These are phyloP conservation scores for Microctonus brassicae DNA, from an alignment of 2,888 invertebrate species.

Conservation along the genomic window DNA sequence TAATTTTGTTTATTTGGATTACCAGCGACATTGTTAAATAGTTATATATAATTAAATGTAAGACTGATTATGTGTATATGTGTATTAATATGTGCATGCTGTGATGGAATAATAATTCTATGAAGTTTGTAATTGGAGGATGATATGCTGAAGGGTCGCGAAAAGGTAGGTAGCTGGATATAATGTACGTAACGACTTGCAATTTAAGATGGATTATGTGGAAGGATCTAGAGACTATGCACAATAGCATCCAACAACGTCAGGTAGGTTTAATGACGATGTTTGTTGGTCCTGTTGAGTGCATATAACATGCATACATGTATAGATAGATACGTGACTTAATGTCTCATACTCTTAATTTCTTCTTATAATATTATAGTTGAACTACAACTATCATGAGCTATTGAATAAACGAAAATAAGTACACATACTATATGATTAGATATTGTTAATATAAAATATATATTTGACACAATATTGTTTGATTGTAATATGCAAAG, in stretches of 20 bases:
- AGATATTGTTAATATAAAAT: no score
- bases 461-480: no score
- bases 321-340: neutral
- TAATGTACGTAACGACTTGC: neutral
- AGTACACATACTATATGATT: neutral
- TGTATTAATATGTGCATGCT: no score
- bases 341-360: neutral
- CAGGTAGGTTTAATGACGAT: conserved; percentile 2
- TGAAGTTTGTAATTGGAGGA: neutral
- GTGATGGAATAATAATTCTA: neutral
- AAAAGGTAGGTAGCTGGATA: neutral
- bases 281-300: conserved; percentile 17
- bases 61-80: no score
- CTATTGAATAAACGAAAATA: neutral
- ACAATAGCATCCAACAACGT: no score
- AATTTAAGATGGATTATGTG: conserved; percentile 22
- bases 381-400: conserved; percentile 1
- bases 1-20: no score
- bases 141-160: neutral
- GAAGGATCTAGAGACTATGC: no score
- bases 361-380: neutral
- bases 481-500: no score
- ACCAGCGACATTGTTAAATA: no score
- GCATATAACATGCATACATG: neutral
- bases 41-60: no score